Evolutionary conservation across 2,113 vertebrate genomes (phyloP).

Genomic region (Pimephales promelas): DNA sequence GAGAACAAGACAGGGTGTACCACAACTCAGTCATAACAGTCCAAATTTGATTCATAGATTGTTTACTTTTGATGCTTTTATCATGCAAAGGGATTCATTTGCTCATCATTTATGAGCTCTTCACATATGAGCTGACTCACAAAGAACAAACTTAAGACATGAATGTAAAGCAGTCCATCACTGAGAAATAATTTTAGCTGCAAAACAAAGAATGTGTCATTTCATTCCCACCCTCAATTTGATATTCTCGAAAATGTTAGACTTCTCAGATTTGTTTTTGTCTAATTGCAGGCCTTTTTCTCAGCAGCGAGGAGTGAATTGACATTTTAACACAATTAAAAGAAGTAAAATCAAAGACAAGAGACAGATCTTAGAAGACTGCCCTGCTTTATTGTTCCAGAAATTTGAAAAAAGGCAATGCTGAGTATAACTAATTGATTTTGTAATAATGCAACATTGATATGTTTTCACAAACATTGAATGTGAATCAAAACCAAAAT

Average conservation of each 20-base stretch:
- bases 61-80: slow-evolving; percentile 11
- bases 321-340: slow-evolving; percentile 47
- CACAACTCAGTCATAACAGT: not conserved
- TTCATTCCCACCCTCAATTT: not conserved
- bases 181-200: not conserved
- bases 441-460: not conserved
- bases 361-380: slow-evolving; percentile 18
- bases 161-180: not conserved
- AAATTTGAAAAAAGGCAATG: not conserved
- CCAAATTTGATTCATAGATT: slow-evolving; percentile 3
- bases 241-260: not conserved
- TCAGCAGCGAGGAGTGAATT: slow-evolving; percentile 12
- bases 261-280: not conserved
- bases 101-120: not conserved
- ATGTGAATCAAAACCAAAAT: not conserved
- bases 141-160: not conserved
- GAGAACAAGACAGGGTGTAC: not conserved
- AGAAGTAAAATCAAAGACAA: not conserved
- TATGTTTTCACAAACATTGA: not conserved
- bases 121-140: not conserved
- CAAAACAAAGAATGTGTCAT: slow-evolving; percentile 22
- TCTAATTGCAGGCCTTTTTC: slow-evolving; percentile 24
- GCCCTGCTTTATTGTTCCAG: not conserved
- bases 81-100: not conserved
- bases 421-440: not conserved